Conservation (phyloP, 2,113 vertebrate species). For the Lontra canadensis region DNA sequence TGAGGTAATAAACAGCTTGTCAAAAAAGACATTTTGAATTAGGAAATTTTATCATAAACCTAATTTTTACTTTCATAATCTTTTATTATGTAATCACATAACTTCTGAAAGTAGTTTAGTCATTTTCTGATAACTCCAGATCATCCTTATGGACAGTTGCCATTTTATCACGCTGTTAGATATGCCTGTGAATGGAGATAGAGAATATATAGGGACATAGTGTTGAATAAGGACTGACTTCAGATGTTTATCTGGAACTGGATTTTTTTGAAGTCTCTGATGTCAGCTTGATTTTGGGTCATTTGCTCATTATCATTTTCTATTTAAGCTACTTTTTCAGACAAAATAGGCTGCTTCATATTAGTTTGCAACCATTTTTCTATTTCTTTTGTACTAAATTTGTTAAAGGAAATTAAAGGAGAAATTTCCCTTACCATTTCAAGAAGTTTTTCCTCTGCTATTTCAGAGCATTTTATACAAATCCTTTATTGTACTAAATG, state of each 20-base stretch:
- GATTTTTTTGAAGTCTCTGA: not conserved
- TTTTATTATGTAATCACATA: slow-evolving; percentile 14
- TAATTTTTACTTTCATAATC: slow-evolving; percentile 26
- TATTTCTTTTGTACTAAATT: not conserved
- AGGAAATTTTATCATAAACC: not conserved
- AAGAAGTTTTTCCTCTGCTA: not conserved
- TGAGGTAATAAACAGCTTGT: slow-evolving; percentile 23
- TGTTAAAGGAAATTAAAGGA: not conserved
- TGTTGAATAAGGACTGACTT: not conserved
- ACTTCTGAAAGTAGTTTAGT: slow-evolving; percentile 9
- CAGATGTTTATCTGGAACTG: not conserved
- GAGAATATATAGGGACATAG: not conserved
- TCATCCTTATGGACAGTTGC: not conserved
- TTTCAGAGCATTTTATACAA: slow-evolving; percentile 30
- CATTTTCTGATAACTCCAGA: not conserved
- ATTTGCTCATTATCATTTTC: slow-evolving; percentile 39
- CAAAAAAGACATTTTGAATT: not conserved
- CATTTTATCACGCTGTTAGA: not conserved
- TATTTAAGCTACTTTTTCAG: not conserved
- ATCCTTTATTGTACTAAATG: not conserved
- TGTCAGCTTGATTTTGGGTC: not conserved
- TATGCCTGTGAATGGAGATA: not conserved
- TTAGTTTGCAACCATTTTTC: slow-evolving; percentile 25
- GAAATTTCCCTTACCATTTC: not conserved
- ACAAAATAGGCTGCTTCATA: not conserved